phyloP scores from a whole-genome alignment of 2,888 invertebrate species.

The Seladonia tumulorum region DNA sequence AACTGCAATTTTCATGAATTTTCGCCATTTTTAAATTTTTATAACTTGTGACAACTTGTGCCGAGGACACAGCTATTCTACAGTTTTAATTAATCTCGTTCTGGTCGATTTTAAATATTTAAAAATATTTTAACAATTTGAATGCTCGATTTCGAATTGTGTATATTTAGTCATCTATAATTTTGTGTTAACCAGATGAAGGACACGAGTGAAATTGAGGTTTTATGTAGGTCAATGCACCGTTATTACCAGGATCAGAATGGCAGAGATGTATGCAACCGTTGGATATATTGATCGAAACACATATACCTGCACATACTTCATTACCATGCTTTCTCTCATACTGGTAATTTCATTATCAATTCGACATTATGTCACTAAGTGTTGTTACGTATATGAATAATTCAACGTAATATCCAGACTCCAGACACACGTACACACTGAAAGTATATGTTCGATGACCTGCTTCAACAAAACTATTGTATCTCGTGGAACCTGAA shows the following conservation, averaged over 20 bases:
- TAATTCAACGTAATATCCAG: background rate
- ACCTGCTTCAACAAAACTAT: background rate
- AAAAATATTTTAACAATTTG: too few species aligned
- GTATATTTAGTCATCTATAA: too few species aligned
- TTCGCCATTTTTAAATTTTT: too few species aligned
- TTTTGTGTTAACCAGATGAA: background rate
- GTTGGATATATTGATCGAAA: background rate
- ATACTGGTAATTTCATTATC: background rate
- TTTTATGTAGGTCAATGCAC: slow-evolving; percentile 15
- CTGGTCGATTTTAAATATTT: too few species aligned
- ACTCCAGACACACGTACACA: background rate
- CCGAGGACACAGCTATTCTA: too few species aligned
- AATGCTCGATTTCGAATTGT: too few species aligned
- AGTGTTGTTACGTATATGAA: background rate
- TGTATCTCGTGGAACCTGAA: background rate
- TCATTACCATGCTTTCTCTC: slow-evolving; percentile 3
- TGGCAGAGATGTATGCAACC: background rate
- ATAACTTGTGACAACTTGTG: too few species aligned
- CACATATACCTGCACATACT: background rate
- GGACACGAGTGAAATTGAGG: background rate
- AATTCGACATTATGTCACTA: slow-evolving; percentile 1
- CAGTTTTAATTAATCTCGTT: too few species aligned
- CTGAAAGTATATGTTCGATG: background rate
- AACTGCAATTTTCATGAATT: too few species aligned
- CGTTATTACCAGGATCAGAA: slow-evolving; percentile 5